Evolutionary conservation across 2,888 invertebrate species (phyloP), one percentile per base, ranked within the genome.

Genomic region (Gari tellinella): DNA sequence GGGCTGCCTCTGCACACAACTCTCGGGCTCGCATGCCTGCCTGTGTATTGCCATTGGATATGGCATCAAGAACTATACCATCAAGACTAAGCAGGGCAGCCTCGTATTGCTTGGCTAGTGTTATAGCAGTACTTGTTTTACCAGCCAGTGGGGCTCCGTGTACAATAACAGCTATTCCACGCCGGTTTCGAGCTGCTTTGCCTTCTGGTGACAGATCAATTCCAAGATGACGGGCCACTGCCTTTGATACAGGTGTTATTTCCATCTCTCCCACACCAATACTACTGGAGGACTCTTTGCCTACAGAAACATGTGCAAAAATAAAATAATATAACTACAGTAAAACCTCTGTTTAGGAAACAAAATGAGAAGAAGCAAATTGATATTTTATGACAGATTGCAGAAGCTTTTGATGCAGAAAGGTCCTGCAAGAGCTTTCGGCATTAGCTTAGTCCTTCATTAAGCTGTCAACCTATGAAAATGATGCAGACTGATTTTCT

Each of bases 81-180:
- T 92, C 91, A 4, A 92, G 67, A 25, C 88, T 90, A 49, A 92
- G 80, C 43, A 92, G 80, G 7, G 92, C 90, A 14, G 91, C 89
- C 53, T 89, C 89, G 76, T 91, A 92, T 31, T 85, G 83, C 61
- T 90, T 90, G 45, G 92, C 91, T 46, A 92, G 79, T 23, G 80
- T 70, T 12, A 89, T 83, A 8, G 91, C 88, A 4, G 89, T 88
- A 2, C 78, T 67, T 17, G 90, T 90, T 80, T 91, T 92, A 21
- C 92, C 92, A 65, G 92, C 90, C 74, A 88, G 67, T 1, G 92
- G 92, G n/a, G 92, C 90, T 45, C 92, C 92, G 72, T 92, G 88
- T 8, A 92, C 88, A 65, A 92, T 88, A 53, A 92, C 61, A n/a
- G 92, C 90, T 38, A 92, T 87, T 15, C 92, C 92, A 31, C 92